These are phyloP conservation scores for Macrosoma leucophasiata DNA, from an alignment of 2,888 invertebrate species.

Conservation along the genomic window DNA sequence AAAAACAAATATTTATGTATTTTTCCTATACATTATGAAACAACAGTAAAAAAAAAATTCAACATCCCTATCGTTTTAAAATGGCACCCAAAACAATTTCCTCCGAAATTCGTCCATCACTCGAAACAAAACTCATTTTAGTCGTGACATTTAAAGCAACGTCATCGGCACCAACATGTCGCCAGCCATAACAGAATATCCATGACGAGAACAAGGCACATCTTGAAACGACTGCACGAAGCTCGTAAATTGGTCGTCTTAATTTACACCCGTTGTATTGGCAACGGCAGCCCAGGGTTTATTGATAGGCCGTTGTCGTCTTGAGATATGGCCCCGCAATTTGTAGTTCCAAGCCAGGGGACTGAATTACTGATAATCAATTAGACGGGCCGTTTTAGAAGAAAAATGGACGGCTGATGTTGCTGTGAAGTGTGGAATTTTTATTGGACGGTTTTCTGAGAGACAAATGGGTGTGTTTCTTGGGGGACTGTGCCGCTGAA, in stretches of 20 bases:
- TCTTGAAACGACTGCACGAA: conserved; percentile 21
- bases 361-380: conserved; percentile 37
- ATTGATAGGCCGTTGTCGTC: conserved; percentile 68
- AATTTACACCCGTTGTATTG: conserved; percentile 31
- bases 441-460: too few species aligned
- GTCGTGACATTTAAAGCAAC: too few species aligned
- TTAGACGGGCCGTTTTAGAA: conserved; percentile 26
- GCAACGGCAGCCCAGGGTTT: conserved; percentile 33
- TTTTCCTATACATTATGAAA: too few species aligned
- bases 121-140: too few species aligned
- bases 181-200: conserved; percentile 12
- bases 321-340: conserved; percentile 56
- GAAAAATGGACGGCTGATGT: conserved; percentile 24
- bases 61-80: too few species aligned
- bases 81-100: too few species aligned
- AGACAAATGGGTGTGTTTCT: not conserved
- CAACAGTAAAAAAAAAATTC: too few species aligned
- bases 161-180: too few species aligned
- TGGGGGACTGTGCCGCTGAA: not conserved
- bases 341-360: conserved; percentile 41
- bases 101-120: too few species aligned
- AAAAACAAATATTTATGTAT: too few species aligned
- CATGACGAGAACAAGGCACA: too few species aligned
- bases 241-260: conserved; percentile 33
- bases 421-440: too few species aligned